Conservation (phyloP, 1,140 invertebrate genomes). For the Ceratina calcarata region DNA sequence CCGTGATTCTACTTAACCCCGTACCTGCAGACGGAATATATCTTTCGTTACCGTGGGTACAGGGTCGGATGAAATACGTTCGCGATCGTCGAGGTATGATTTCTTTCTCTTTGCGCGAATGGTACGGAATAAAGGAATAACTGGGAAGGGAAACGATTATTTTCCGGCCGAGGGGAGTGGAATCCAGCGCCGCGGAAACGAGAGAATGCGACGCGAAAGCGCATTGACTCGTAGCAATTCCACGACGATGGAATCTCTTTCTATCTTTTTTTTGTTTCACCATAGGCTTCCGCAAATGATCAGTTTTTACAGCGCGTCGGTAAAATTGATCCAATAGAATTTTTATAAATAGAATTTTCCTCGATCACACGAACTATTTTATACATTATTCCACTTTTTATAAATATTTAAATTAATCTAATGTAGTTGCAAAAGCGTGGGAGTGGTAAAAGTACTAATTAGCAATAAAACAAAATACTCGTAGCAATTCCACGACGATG, state of each 20-base stretch:
- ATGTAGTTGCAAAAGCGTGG: no score
- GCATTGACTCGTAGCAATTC: constrained; percentile 28
- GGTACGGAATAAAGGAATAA: constrained; percentile 30
- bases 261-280: no score
- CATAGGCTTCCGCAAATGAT: background rate
- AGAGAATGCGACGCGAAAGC: background rate
- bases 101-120: constrained; percentile 14
- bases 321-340: background rate
- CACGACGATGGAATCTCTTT: background rate
- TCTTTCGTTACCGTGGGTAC: constrained; percentile 1
- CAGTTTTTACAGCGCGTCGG: background rate
- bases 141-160: constrained; percentile 37
- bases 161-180: constrained; percentile 14
- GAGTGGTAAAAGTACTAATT: background rate
- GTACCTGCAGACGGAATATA: background rate
- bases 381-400: no score
- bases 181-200: constrained; percentile 2
- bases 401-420: no score
- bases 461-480: background rate
- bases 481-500: constrained; percentile 2
- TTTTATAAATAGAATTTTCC: background rate
- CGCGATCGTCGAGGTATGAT: constrained; percentile 14
- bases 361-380: no score
- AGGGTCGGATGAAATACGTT: background rate
- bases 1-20: background rate